phyloP scores from a whole-genome alignment of 2,113 vertebrate genomes.

The Solenodon paradoxus region DNA sequence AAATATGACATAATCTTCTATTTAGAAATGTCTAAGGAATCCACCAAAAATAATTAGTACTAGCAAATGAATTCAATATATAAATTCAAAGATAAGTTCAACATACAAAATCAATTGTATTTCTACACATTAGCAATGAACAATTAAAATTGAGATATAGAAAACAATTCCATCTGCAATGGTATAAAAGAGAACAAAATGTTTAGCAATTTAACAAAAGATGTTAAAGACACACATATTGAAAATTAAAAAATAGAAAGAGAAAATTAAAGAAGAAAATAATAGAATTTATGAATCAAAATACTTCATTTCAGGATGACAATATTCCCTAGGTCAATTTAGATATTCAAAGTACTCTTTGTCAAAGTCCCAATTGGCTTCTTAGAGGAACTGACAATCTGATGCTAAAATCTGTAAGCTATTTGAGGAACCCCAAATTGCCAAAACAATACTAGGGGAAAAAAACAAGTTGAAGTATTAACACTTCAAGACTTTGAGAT shows the following conservation, averaged over 20 bases:
- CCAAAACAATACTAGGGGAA: background rate
- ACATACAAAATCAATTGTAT: background rate
- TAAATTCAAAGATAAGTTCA: background rate
- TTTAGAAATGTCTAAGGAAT: background rate
- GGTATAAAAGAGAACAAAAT: background rate
- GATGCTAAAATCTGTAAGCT: background rate
- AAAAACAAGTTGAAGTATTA: background rate
- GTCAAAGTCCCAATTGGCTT: background rate
- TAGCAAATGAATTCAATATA: background rate
- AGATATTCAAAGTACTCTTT: background rate
- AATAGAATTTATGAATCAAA: background rate
- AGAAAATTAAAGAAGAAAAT: background rate
- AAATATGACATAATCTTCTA: background rate
- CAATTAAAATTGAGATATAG: background rate
- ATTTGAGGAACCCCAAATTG: background rate
- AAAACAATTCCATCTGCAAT: background rate
- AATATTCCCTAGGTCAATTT: background rate
- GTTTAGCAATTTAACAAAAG: background rate
- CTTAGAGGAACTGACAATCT: background rate
- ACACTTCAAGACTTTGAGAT: background rate
- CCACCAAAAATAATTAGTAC: background rate
- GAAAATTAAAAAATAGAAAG: background rate
- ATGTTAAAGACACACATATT: background rate
- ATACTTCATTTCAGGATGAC: background rate
- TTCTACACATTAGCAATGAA: background rate